These are phyloP conservation scores for Hirtodrosophila histrioides DNA, from an alignment of 2,888 invertebrate species.

Conservation along the genomic window DNA sequence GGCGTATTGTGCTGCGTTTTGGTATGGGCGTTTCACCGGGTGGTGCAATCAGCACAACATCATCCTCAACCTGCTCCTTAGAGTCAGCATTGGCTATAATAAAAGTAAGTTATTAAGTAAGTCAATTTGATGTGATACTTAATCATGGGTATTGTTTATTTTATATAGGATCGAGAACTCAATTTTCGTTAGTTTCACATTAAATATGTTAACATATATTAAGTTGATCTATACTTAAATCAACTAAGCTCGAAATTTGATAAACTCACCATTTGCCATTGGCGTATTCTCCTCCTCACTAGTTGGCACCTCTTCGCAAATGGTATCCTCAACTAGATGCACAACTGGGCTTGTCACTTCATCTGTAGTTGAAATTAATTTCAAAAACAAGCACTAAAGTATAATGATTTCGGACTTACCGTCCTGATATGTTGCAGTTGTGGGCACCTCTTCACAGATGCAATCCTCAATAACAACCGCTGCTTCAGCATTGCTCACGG, in stretches of 20 bases:
- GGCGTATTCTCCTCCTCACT: neutral
- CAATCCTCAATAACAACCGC: slow-evolving; percentile 47
- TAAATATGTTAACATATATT: too few species aligned
- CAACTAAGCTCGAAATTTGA: too few species aligned
- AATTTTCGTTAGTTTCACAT: too few species aligned
- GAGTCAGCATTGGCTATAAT: neutral
- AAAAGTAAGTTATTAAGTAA: neutral
- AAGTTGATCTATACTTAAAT: too few species aligned
- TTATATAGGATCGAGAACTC: too few species aligned
- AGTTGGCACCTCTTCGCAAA: slow-evolving; percentile 41
- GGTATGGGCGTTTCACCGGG: slow-evolving; percentile 26
- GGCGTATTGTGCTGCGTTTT: slow-evolving; percentile 33
- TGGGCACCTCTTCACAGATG: slow-evolving; percentile 52
- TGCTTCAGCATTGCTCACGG: neutral
- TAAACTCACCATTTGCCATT: slow-evolving; percentile 20
- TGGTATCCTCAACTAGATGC: slow-evolving; percentile 31
- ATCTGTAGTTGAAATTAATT: slow-evolving; percentile 1
- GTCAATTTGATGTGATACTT: neutral
- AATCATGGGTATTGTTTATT: neutral
- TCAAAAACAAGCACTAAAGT: too few species aligned
- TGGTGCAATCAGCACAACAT: slow-evolving; percentile 3
- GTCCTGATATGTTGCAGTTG: slow-evolving; percentile 9
- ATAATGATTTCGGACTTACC: slow-evolving; percentile 26
- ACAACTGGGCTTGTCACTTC: neutral
- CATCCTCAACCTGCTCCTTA: neutral